Evolutionary conservation across 2,888 invertebrate species (phyloP).

Genomic region (Stictocephala bisonia): DNA sequence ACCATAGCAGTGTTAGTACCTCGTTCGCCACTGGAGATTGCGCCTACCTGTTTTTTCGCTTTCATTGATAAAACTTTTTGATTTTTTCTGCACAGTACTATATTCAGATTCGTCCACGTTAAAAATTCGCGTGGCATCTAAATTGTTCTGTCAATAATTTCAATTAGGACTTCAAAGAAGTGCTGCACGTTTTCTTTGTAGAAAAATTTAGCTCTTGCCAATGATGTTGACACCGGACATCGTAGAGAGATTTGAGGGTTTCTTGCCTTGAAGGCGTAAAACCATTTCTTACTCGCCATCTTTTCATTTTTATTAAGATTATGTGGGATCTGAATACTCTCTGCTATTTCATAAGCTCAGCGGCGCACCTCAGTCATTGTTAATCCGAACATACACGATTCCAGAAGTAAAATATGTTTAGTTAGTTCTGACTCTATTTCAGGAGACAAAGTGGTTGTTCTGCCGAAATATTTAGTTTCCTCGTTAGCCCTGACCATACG

Average conservation of each 20-base stretch:
- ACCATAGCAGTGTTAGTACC: constrained; percentile 15
- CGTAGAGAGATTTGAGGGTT: not conserved
- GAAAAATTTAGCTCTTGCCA: not conserved
- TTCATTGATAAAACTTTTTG: too few relatives aligned
- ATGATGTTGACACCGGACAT: constrained; percentile 3
- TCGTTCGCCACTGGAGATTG: constrained; percentile 25
- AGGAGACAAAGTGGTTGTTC: not conserved
- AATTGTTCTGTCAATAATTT: not conserved
- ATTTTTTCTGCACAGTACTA: constrained; percentile 8
- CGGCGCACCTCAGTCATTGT: constrained; percentile 23
- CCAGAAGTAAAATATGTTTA: constrained; percentile 3
- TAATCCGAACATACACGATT: constrained; percentile 16
- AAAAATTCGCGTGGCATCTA: constrained; percentile 12
- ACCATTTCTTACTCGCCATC: constrained; percentile 20
- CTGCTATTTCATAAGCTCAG: constrained; percentile 11
- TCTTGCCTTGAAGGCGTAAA: constrained; percentile 1
- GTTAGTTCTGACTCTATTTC: constrained; percentile 6
- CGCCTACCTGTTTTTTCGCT: not conserved
- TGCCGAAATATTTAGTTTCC: constrained; percentile 8
- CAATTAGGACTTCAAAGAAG: not conserved
- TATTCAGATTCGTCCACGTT: constrained; percentile 18
- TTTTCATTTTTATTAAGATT: not conserved
- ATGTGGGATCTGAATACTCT: not conserved
- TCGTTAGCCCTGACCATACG: not conserved
- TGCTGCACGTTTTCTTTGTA: not conserved